A percentile compares a stretch with the other conserved stretches of the same genome.
Evolutionary conservation across 2,797 vertebrate genomes (phyloP).

Genomic region (Rhabdomys pumilio): DNA sequence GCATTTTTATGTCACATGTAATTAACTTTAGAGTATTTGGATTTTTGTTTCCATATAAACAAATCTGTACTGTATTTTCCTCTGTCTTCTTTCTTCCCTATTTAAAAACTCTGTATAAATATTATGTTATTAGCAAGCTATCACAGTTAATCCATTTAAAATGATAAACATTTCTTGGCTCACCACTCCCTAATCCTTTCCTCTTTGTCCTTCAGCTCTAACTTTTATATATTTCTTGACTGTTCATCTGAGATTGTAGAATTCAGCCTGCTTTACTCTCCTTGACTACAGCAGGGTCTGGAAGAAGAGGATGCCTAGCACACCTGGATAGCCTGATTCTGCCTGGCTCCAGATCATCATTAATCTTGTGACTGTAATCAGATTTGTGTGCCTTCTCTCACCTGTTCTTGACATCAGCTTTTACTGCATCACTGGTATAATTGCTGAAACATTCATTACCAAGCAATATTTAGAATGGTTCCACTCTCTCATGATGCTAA

Average conservation of each 20-base stretch:
- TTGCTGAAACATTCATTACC: constrained; percentile 3
- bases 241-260: background rate
- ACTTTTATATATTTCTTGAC: background rate
- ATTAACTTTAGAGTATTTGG: background rate
- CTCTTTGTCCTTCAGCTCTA: background rate
- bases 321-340: background rate
- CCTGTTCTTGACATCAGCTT: background rate
- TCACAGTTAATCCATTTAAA: background rate
- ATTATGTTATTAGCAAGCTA: background rate
- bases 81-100: background rate
- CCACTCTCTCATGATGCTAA: background rate
- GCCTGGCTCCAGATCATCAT: background rate
- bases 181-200: background rate
- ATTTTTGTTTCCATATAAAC: background rate
- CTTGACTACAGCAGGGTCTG: background rate
- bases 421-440: background rate
- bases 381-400: background rate
- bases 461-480: background rate
- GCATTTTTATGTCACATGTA: constrained; percentile 33
- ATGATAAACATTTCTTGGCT: background rate
- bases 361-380: background rate
- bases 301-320: background rate
- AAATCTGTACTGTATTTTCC: background rate
- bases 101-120: constrained; percentile 8
- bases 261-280: background rate